Evolutionary conservation across 1,140 invertebrate species (phyloP), one percentile per base, ranked within the genome.

Genomic region (Hyles euphorbiae): DNA sequence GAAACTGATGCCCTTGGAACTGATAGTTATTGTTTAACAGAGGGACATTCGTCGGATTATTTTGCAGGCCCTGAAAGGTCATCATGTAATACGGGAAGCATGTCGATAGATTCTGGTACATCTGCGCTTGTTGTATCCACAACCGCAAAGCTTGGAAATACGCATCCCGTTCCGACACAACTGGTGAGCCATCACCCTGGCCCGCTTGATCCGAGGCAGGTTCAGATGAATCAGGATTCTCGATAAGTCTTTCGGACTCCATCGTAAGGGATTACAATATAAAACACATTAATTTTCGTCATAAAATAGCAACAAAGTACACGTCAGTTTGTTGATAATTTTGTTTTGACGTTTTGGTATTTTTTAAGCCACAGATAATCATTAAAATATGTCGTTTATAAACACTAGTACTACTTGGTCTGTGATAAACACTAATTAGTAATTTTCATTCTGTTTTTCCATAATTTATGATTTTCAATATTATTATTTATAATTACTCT

Each of bases 21-120:
- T 89, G 81, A 58, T 89, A 87, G 65, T 88, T 88, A 63, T 88
- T 90, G 65, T 90, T 90, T 22, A 90, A 65, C 47, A 89, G 67
- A 0, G 84, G 78, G 34, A 77, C 74, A 63, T 81, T 86, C 2
- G 77, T 78, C 3, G 75, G 68, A 54, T 78, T 82, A 69, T 83
- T 90, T 54, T 88, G 84, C 34, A 90, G 53, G 5, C 90, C 87
- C 63, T 91, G 90, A 54, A 90, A 89, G n/a, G 88, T 86, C 76
- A 92, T 82, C 70, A 92, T 79, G 62, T 91, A 92, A 65, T 91
- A 92, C 5, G 91, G 91, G 65, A 92, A 92, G 74, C 90, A 91
- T 32, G 90, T 85, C 53, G 85, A 89, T 5, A 90, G 64, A 54
- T 90, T 90, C 61, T 91, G 90, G 40, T 89, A 88, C 65, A 91